Evolutionary conservation across 2,797 vertebrate species (phyloP).

Genomic region (Pogonophryne albipinna): DNA sequence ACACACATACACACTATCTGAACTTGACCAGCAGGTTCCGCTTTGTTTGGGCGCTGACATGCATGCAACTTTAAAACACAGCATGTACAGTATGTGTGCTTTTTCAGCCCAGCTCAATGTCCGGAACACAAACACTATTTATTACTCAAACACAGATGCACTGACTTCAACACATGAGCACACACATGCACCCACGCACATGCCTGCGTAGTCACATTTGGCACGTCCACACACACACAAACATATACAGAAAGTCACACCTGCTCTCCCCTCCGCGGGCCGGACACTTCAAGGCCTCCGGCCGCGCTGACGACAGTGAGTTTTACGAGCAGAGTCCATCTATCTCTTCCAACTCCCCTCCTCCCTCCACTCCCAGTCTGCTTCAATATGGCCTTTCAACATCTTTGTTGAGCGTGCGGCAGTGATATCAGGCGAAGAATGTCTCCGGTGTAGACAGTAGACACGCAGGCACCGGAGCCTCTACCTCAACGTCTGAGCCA

Average conservation of each 20-base stretch:
- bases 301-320: conserved; percentile 39
- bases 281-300: conserved; percentile 60
- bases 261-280: conserved; percentile 62
- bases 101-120: conserved; percentile 26
- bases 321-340: conserved; percentile 48
- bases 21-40: conserved; percentile 13
- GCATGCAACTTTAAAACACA: conserved; percentile 24
- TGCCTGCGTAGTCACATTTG: conserved; percentile 32
- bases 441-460: conserved; percentile 75
- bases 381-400: conserved; percentile 80
- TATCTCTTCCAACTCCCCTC: conserved; percentile 20
- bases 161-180: conserved; percentile 34
- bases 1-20: conserved; percentile 27
- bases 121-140: conserved; percentile 58
- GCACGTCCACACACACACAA: conserved; percentile 20
- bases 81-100: conserved; percentile 25
- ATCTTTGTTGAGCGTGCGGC: conserved; percentile 73
- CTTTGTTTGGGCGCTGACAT: conserved; percentile 10
- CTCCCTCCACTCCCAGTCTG: conserved; percentile 20
- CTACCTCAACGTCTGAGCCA: conserved; percentile 70
- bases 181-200: conserved; percentile 36
- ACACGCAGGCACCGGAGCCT: conserved; percentile 79
- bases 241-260: conserved; percentile 57
- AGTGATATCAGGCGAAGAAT: conserved; percentile 79
- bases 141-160: conserved; percentile 66